Conservation (phyloP, 2,113 vertebrate genomes). For the Malurus melanocephalus region DNA sequence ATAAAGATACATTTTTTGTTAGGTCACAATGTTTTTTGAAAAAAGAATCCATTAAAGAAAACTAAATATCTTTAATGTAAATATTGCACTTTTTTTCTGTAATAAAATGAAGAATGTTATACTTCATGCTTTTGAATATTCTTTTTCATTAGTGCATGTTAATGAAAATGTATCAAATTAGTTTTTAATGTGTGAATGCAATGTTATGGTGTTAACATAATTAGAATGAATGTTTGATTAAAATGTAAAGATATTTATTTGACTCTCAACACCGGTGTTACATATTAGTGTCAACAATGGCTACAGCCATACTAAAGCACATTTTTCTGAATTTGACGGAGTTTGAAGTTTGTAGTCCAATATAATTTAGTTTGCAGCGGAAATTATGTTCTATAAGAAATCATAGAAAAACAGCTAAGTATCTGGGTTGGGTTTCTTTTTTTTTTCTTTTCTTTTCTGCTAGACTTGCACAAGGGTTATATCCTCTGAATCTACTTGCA, state of each 20-base stretch:
- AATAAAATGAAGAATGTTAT: background rate
- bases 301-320: background rate
- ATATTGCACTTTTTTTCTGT: background rate
- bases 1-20: background rate
- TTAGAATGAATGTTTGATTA: background rate
- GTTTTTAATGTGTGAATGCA: background rate
- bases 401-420: background rate
- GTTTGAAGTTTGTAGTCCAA: background rate
- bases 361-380: background rate
- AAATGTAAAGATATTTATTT: background rate
- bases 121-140: background rate
- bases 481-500: background rate
- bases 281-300: background rate
- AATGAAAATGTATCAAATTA: background rate
- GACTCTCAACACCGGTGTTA: background rate
- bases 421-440: background rate
- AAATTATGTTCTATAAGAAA: background rate
- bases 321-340: background rate
- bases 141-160: background rate
- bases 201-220: background rate
- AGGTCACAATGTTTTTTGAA: background rate
- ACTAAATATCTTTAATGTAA: background rate
- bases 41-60: background rate
- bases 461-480: rapidly evolving
- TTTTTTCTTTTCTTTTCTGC: background rate